phyloP scores from a whole-genome alignment of 2,113 vertebrate species.

The Otocyon megalotis region DNA sequence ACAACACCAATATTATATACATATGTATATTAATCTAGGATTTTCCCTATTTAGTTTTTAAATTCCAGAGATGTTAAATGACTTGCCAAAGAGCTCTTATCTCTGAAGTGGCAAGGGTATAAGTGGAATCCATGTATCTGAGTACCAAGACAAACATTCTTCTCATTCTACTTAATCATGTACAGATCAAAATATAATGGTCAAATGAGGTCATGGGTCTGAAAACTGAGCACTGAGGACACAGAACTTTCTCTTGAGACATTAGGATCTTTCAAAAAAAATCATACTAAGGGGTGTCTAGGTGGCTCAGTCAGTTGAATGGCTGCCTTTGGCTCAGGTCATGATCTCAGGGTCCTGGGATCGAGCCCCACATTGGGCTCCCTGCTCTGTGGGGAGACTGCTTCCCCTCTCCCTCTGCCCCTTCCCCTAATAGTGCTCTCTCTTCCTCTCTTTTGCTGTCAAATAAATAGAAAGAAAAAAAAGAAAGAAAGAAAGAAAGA shows the following conservation, averaged over 20 bases:
- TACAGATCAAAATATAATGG: neutral
- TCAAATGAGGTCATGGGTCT: conserved; percentile 14
- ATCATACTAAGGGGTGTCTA: no score
- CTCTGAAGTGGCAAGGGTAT: neutral
- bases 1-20: neutral
- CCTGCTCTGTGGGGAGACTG: no score
- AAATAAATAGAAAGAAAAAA: no score
- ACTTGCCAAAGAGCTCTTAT: neutral
- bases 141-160: neutral
- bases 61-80: neutral
- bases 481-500: no score
- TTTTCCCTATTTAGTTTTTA: neutral
- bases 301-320: no score
- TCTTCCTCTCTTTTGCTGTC: no score
- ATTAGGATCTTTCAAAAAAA: neutral
- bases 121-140: neutral
- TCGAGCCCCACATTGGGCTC: no score
- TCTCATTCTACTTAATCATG: neutral
- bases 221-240: conserved; percentile 23
- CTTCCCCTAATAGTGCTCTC: no score
- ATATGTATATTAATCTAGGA: neutral
- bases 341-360: no score
- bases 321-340: no score
- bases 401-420: no score
- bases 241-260: neutral